These are phyloP conservation scores for Falco berigora DNA, from an alignment of 2,797 vertebrate species.

Conservation along the genomic window DNA sequence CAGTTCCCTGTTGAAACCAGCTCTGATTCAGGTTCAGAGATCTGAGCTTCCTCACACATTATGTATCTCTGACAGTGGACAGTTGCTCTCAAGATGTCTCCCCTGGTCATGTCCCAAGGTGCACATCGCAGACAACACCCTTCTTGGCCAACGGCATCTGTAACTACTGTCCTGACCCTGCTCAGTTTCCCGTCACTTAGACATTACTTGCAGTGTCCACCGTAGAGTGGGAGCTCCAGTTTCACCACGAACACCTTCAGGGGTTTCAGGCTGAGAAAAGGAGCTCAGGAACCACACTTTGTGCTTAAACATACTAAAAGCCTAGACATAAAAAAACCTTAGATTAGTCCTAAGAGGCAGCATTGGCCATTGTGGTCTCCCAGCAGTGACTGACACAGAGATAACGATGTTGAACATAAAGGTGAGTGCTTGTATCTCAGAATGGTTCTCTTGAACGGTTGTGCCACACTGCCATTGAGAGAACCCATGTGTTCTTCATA, in stretches of 20 bases:
- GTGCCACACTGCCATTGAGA: not conserved
- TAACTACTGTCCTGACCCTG: not conserved
- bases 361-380: not conserved
- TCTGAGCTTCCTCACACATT: not conserved
- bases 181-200: not conserved
- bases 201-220: not conserved
- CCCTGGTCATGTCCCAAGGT: not conserved
- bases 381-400: not conserved
- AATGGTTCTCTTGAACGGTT: not conserved
- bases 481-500: not conserved
- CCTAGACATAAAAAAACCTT: not conserved
- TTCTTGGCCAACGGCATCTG: not conserved
- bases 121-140: not conserved
- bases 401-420: not conserved
- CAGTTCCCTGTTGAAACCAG: not conserved
- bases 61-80: not conserved
- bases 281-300: not conserved
- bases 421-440: not conserved
- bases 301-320: not conserved
- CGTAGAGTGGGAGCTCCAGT: not conserved
- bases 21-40: not conserved
- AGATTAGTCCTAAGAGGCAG: not conserved
- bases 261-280: not conserved
- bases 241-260: not conserved
- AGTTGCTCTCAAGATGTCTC: not conserved